phyloP scores from a whole-genome alignment of 2,113 vertebrate species.

The Hemibagrus wyckioides region DNA sequence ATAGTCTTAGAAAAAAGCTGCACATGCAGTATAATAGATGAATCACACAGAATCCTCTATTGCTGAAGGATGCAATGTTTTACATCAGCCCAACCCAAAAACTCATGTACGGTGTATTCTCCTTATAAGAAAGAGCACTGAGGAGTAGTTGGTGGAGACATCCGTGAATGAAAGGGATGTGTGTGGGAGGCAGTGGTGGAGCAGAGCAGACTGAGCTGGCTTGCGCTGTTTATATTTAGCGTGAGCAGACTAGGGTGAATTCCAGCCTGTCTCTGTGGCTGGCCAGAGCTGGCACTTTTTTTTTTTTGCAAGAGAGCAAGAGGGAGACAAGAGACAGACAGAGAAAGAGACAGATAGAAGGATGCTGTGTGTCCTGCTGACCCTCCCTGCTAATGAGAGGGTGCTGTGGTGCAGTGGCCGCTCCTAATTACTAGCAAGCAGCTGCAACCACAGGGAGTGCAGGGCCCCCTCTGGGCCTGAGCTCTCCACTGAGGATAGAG shows the following conservation, averaged over 20 bases:
- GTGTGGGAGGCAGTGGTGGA: constrained; percentile 41
- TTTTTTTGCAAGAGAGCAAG: constrained; percentile 20
- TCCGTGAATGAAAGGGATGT: constrained; percentile 34
- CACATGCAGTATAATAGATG: background rate
- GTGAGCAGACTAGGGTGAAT: constrained; percentile 66
- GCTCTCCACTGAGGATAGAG: constrained; percentile 61
- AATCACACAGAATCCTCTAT: background rate
- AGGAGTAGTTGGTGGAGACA: background rate
- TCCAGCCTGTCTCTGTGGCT: constrained; percentile 68
- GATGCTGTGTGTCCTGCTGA: constrained; percentile 68
- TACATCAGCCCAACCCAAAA: constrained; percentile 30
- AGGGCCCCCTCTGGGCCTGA: constrained; percentile 61
- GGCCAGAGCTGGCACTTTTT: constrained; percentile 57
- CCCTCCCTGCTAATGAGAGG: constrained; percentile 80
- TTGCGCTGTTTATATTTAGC: constrained; percentile 73
- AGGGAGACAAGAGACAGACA: constrained; percentile 27
- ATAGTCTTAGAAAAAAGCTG: background rate
- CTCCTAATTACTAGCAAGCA: constrained; percentile 76
- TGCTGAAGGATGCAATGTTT: constrained; percentile 17
- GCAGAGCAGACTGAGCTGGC: constrained; percentile 52
- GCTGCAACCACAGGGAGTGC: constrained; percentile 66
- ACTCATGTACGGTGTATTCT: background rate
- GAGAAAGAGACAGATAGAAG: constrained; percentile 55
- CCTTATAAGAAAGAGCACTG: background rate
- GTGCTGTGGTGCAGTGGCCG: constrained; percentile 68